Percentiles rank a stretch among this genome's conserved stretches.
Evolutionary conservation across 2,888 invertebrate species (phyloP).

Genomic region (Dilophus febrilis): DNA sequence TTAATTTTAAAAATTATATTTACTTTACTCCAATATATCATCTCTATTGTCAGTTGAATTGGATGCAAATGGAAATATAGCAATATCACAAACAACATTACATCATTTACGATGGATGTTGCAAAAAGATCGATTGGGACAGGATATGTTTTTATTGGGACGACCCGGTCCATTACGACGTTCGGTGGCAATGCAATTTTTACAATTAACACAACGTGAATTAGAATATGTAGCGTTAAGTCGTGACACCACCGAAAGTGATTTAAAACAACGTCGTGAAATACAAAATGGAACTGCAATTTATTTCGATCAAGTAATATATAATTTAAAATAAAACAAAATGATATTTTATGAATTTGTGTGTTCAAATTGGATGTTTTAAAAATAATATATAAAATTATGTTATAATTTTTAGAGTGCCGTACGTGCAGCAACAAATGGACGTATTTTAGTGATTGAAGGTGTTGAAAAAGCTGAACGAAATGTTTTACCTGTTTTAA

Average conservation of each 20-base stretch:
- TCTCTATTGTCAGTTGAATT: constrained; percentile 33
- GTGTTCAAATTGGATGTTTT: too few species aligned
- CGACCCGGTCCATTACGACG: constrained; percentile 69
- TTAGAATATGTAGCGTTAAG: constrained; percentile 86
- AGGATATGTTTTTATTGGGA: constrained; percentile 91
- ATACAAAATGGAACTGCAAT: constrained; percentile 73
- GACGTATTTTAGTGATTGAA: constrained; percentile 76
- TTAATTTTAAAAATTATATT: too few species aligned
- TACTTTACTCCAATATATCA: too few species aligned
- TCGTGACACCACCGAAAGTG: constrained; percentile 91
- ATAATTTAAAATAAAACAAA: too few species aligned
- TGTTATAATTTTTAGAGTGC: constrained; percentile 81
- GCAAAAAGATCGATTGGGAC: constrained; percentile 82
- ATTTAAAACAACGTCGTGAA: constrained; percentile 88
- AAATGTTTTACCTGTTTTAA: constrained; percentile 89
- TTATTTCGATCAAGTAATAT: constrained; percentile 76
- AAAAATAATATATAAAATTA: too few species aligned
- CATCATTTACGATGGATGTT: constrained; percentile 88
- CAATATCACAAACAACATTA: constrained; percentile 52
- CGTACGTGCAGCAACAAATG: constrained; percentile 78
- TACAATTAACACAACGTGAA: constrained; percentile 78
- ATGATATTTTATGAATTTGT: too few species aligned
- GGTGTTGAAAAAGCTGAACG: constrained; percentile 96
- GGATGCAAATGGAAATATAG: constrained; percentile 35
- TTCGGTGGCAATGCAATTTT: constrained; percentile 68